A percentile compares a stretch with the other conserved stretches of the same genome.
Conservation (phyloP, 53 echinoderm and acorn worm species). For the Echinometra lucunter region DNA sequence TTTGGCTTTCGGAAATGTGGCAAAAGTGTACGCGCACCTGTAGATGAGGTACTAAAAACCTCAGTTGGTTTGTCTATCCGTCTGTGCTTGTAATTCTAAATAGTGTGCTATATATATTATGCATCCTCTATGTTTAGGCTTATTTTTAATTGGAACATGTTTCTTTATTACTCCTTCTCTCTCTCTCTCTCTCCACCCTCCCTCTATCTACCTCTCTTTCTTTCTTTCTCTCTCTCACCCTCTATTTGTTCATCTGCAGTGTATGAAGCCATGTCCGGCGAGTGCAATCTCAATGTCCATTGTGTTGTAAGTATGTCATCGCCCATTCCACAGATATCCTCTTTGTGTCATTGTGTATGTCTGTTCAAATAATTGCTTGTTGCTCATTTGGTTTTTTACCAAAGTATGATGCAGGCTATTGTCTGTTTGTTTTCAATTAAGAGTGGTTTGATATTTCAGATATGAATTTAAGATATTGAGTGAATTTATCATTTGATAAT, state of each 20-base stretch:
- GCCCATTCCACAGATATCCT: background rate
- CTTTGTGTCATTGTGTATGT: background rate
- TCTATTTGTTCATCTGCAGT: background rate
- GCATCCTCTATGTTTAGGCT: no score
- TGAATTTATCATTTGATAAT: no score
- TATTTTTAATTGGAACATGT: no score
- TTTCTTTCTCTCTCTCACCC: background rate
- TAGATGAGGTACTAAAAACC: no score
- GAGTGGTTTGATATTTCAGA: background rate
- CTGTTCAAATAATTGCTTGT: background rate
- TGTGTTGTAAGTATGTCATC: background rate
- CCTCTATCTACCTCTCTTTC: background rate
- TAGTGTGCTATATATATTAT: no score
- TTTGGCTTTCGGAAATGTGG: no score
- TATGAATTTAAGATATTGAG: no score
- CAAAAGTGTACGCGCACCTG: no score
- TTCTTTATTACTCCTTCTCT: no score
- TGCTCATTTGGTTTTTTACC: background rate
- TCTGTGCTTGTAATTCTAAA: no score
- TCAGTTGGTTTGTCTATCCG: no score
- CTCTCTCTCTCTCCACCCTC: no score
- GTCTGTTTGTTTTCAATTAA: background rate
- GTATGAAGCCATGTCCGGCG: background rate
- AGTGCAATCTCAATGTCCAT: constrained; percentile 20
- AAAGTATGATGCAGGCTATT: background rate